phyloP scores from a whole-genome alignment of 2,888 invertebrate species.

The Agriopis aurantiaria region DNA sequence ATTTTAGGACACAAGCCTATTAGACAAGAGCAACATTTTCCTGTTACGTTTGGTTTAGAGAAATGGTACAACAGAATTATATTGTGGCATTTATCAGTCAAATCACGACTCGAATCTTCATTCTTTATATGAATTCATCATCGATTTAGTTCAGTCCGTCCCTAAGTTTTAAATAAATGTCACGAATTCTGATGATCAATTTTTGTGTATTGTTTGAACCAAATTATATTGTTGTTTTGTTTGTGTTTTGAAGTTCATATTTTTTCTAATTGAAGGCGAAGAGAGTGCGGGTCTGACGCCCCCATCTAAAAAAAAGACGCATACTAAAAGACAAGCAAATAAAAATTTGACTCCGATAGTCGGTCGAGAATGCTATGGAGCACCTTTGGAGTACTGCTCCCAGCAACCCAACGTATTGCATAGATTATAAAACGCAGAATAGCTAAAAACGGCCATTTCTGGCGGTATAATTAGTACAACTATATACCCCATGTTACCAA shows the following conservation, averaged over 20 bases:
- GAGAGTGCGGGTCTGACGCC: too few relatives aligned
- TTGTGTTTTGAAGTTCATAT: constrained; percentile 9
- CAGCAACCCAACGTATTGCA: too few relatives aligned
- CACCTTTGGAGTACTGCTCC: too few relatives aligned
- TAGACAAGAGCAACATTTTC: not conserved
- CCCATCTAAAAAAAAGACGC: not conserved
- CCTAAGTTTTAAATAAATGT: constrained; percentile 56
- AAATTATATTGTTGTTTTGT: constrained; percentile 32
- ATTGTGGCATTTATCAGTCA: constrained; percentile 69
- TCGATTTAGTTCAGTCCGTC: constrained; percentile 76
- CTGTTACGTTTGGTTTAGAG: not conserved
- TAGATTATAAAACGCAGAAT: too few relatives aligned
- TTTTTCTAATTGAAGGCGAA: too few relatives aligned
- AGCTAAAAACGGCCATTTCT: too few relatives aligned
- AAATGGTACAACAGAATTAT: not conserved
- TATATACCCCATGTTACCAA: too few relatives aligned
- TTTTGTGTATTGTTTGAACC: constrained; percentile 24
- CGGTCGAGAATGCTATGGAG: too few relatives aligned
- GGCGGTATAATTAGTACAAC: too few relatives aligned
- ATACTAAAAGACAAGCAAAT: too few relatives aligned
- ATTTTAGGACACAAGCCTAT: not conserved
- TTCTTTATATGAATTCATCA: constrained; percentile 17
- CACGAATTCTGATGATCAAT: constrained; percentile 32
- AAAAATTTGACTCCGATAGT: too few relatives aligned
- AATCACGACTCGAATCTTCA: constrained; percentile 39